A percentile compares a stretch with the other conserved stretches of the same genome.
phyloP scores from a whole-genome alignment of 1,140 invertebrate genomes.

The Drosophila nannoptera region DNA sequence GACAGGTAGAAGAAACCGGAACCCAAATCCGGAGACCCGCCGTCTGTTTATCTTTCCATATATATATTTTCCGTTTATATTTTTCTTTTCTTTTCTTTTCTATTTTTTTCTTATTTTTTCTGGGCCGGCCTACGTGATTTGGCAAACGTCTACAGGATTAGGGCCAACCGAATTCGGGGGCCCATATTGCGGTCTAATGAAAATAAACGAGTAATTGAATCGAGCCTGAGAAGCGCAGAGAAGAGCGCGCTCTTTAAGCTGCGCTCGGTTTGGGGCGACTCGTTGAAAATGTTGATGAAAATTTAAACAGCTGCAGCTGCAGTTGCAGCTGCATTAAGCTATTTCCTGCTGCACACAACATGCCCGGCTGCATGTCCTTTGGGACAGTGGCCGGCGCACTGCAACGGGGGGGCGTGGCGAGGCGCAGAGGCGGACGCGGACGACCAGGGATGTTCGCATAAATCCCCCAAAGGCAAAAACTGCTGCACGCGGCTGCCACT shows the following conservation, averaged over 20 bases:
- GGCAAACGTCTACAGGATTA: conserved; percentile 60
- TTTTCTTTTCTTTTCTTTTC: too few relatives aligned
- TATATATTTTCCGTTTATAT: conserved; percentile 28
- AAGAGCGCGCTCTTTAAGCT: not conserved
- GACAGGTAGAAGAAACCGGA: not conserved
- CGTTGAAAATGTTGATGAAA: conserved; percentile 39
- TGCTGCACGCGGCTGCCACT: conserved; percentile 30
- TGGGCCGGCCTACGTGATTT: conserved; percentile 58
- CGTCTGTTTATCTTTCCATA: conserved; percentile 23
- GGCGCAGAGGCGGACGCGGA: not conserved
- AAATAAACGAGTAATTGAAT: conserved; percentile 29
- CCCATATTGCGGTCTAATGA: conserved; percentile 19
- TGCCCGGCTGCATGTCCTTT: not conserved
- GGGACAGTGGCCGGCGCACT: too few relatives aligned
- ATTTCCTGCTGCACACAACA: conserved; percentile 43
- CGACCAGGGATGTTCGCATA: not conserved
- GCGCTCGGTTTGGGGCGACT: conserved; percentile 1
- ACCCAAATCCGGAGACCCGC: not conserved
- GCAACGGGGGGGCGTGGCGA: not conserved
- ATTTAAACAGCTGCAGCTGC: conserved; percentile 67
- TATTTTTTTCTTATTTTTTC: conserved; percentile 7
- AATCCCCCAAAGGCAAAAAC: conserved; percentile 21
- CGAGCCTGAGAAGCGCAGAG: conserved; percentile 1
- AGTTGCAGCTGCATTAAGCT: conserved; percentile 62
- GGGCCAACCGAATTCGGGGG: conserved; percentile 38